A percentile compares a stretch with the other conserved stretches of the same genome.
Conservation (phyloP, 2,888 invertebrate species). For the Acanthacorydalis orientalis region DNA sequence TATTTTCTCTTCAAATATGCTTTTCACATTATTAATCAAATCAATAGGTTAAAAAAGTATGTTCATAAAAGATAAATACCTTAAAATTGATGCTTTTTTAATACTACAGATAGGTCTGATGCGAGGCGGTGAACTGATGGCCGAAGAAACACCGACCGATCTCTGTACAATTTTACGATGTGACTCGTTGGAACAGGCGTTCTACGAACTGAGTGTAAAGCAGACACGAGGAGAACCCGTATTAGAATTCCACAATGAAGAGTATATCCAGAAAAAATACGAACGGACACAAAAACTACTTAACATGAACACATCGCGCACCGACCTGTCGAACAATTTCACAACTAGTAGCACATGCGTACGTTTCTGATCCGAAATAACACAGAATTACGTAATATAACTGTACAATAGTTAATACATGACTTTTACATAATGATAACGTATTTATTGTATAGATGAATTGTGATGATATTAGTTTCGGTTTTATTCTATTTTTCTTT, state of each 20-base stretch:
- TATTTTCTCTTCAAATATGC: neutral
- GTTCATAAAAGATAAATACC: no score
- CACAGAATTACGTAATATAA: no score
- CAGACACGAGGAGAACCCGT: slow-evolving; percentile 28
- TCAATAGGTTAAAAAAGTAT: neutral
- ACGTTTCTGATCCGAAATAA: neutral
- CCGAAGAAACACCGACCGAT: slow-evolving; percentile 64
- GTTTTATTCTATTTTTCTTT: no score
- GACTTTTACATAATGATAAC: no score
- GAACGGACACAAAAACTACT: neutral
- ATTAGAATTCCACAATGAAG: slow-evolving; percentile 3
- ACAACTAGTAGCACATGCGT: neutral
- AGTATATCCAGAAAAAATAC: slow-evolving; percentile 1
- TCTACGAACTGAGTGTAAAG: slow-evolving; percentile 56
- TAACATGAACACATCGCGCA: neutral
- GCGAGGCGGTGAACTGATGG: slow-evolving; percentile 68
- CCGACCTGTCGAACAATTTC: neutral
- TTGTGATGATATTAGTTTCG: no score
- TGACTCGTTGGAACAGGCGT: slow-evolving; percentile 71
- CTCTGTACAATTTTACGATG: slow-evolving; percentile 53
- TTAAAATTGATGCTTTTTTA: neutral
- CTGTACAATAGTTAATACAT: no score
- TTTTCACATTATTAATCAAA: neutral
- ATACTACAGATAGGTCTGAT: slow-evolving; percentile 67
- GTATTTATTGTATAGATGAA: no score